phyloP scores from a whole-genome alignment of 1,140 invertebrate genomes.

The Onthophagus taurus region DNA sequence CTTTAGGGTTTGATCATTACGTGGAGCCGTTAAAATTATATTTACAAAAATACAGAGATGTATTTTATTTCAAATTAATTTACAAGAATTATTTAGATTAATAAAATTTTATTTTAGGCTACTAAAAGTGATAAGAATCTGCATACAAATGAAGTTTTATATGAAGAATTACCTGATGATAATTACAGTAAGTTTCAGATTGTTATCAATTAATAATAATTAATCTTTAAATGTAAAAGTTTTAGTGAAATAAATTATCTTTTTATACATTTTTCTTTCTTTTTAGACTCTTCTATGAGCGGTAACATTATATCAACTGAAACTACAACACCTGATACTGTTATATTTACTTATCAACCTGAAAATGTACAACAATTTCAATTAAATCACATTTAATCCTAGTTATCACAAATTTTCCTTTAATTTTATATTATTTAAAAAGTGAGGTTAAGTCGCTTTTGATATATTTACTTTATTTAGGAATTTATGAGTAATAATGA shows the following conservation, averaged over 20 bases:
- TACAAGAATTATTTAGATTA: constrained; percentile 8
- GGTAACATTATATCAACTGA: constrained; percentile 26
- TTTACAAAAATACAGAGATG: constrained; percentile 94
- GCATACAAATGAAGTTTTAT: constrained; percentile 25
- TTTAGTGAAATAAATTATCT: constrained; percentile 13
- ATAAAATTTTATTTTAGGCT: constrained; percentile 26
- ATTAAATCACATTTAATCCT: too few relatives aligned
- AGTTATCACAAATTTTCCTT: too few relatives aligned
- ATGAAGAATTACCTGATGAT: constrained; percentile 33
- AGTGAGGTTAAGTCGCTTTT: too few relatives aligned
- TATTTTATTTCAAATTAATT: constrained; percentile 25
- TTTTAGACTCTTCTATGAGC: constrained; percentile 28
- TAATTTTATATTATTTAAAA: too few relatives aligned
- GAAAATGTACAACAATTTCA: constrained; percentile 35
- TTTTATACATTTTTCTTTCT: too few relatives aligned
- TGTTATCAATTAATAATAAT: constrained; percentile 12
- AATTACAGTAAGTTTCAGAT: constrained; percentile 29
- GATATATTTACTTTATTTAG: too few relatives aligned
- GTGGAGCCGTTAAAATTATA: constrained; percentile 95
- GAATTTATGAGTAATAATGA: too few relatives aligned
- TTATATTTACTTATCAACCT: constrained; percentile 36
- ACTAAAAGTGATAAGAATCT: constrained; percentile 35
- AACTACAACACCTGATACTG: constrained; percentile 29
- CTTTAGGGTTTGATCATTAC: constrained; percentile 97
- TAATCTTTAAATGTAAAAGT: neutral